Evolutionary conservation across 2,888 invertebrate genomes (phyloP), one percentile per base, ranked within the genome.

Genomic region (Cloeon dipterum): DNA sequence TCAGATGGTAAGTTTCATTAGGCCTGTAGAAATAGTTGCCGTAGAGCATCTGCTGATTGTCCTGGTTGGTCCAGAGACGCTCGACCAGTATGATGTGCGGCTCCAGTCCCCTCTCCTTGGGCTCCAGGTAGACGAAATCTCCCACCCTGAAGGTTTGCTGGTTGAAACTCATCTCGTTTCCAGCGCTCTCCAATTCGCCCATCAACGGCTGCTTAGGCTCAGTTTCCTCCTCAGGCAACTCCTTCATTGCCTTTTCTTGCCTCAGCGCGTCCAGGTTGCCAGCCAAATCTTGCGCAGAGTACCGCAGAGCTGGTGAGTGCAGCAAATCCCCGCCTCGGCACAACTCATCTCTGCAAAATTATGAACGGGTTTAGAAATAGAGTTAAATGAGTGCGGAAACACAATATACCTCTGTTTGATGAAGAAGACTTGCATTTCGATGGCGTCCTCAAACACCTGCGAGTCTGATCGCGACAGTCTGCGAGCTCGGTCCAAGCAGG

Each of bases 1-100:
- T 79, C 5, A 91, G 69, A 58, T 98, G 96, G 61, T 77, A 94
- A 0, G 98, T 98, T 58, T 98, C 94, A 49, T 81, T 78, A 0
- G 96, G 96, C 38, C 93, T 69, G 46, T 67, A 77, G 54, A 86
- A 94, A 49, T 85, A 76, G 50, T 79, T 82, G n/a, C 88, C 91
- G 49, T 85, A 81, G 47, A 91, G 66, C 74, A 85, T 83, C 47
- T 83, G 77, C 42, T 79, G 73, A 7, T 78, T 76, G 33, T 75
- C 76, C 14, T 66, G 64, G 49, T 81, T 85, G 11, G 78, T 83
- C 77, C 81, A 91, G 11, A 96, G 65, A 2, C 86, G 68, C 53
- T 93, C 88, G 33, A 93, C 79, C 45, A 83, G 72, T 40, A 88
- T 70, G 32, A 94, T 82, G 45, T 78, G 66, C 1, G 74, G 72